Base-by-base conservation (phyloP, 2,797 vertebrate genomes). In the Chrysolophus pictus region DNA sequence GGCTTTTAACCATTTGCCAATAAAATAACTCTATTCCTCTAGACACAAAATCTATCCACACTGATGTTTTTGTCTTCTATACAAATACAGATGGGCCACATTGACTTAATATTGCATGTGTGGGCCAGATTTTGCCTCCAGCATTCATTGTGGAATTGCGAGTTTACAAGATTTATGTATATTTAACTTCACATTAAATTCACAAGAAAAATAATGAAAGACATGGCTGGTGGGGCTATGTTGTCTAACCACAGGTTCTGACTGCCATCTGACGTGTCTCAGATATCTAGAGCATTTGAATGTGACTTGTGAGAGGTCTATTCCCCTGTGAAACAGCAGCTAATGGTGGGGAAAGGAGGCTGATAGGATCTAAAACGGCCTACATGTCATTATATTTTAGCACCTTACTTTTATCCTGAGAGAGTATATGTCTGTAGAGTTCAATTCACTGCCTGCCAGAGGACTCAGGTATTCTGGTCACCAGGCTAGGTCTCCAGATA, bases 151-250 rank as follows among this genome's bases (percentile, higher is more conserved):
- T 22, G 29, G 46, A 80, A 87, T 74, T 62, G 29, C 44, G 83
- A 87, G 24, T 26, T 6, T 77, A 74, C 11, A 39, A 55, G 65
- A 89, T 74, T 29, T 33, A 69, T 77, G 29, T 70, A 31, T 71
- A 76, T 89, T 91, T 91, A 77, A 90, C 90, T 86, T 65, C 70
- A 39, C 24, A 68, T 53, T 55, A 88, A 39, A 26, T 80, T 94
- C 24, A 23, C 21, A 69, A 64, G 26, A 13, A 13, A 33, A 64
- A 58, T 56, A 53, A 63, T 33, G 6, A 37, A 26, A 37, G 3
- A 51, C 15, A 55, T 5, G 47, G 28, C 14, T 76, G 42, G 12
- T 49, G 22, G 13, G 14, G 39, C 73, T 80, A 62, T 85, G 74
- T 89, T 46, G 44, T 62, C 26, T 68, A 44, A 64, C 31, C 35